A percentile compares a stretch with the other conserved stretches of the same genome.
Conservation (phyloP, 2,888 invertebrate genomes). For the Deroplatys truncata region DNA sequence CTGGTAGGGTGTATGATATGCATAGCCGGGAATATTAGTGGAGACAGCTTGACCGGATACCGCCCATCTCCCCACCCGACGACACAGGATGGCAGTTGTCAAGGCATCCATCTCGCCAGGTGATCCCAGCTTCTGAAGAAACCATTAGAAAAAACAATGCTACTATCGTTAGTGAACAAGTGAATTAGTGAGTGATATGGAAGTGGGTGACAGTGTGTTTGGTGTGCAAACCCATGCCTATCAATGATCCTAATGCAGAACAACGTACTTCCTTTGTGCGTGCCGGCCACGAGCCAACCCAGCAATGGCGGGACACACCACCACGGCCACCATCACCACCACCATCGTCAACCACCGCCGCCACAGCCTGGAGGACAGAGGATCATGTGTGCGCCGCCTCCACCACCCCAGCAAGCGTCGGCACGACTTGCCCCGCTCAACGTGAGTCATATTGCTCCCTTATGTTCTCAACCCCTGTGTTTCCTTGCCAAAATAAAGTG, state of each 20-base stretch:
- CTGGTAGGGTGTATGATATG: not conserved
- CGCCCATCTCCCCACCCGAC: not conserved
- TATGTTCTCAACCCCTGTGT: not conserved
- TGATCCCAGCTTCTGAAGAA: not conserved
- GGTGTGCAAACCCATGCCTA: not conserved
- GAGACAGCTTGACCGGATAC: not conserved
- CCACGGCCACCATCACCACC: slow-evolving; percentile 1
- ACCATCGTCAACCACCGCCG: not conserved
- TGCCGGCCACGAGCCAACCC: not conserved
- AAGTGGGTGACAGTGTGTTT: not conserved
- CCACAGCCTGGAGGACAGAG: slow-evolving; percentile 7
- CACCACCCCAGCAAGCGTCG: slow-evolving; percentile 14
- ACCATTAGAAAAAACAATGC: not conserved
- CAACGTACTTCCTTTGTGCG: slow-evolving; percentile 17
- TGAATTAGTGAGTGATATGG: not conserved
- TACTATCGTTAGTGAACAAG: not conserved
- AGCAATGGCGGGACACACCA: slow-evolving; percentile 1
- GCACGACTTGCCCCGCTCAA: slow-evolving; percentile 28
- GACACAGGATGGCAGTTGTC: not conserved
- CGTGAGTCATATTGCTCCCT: slow-evolving; percentile 11
- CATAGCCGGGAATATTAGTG: not conserved
- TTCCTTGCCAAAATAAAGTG: not conserved
- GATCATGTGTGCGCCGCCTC: slow-evolving; percentile 20
- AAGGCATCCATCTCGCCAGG: slow-evolving; percentile 6
- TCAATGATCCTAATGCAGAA: slow-evolving; percentile 30